Base-by-base conservation (phyloP, 2,888 invertebrate genomes). In the Lithodes maja region DNA sequence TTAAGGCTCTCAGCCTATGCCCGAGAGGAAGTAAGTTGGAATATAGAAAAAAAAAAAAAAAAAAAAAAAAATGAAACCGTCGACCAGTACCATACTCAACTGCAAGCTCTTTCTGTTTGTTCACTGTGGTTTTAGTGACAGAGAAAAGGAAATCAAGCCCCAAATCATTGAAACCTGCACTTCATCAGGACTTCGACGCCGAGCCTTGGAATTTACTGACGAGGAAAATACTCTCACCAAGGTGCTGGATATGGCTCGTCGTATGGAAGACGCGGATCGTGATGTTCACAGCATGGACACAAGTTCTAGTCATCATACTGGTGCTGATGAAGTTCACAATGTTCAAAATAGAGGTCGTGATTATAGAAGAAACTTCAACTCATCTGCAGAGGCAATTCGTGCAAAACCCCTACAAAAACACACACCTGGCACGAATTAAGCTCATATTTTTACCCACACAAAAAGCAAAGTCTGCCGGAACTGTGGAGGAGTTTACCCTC, bases 231-330 rank as follows among this genome's bases (percentile, higher is more conserved):
- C 74, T 74, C 33, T 74, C 5, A n/a, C n/a, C 7, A 74, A 74
- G 74, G 74, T 74, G n/a, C 74, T 74, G 74, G 74, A 74, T n/a
- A n/a, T 74, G 7, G 74, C 74, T 74, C 74, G 74, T n/a, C n/a
- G n/a, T 33, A 74, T 74, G 33, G 74, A 74, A n/a, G 61, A 61
- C 61, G 61, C 61, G 7, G 12, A 61, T 12, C 61, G 61, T 12
- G 61, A 61, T 12, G 61, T 12, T 12, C 61, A 12, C 12, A 61
- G 7, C 12, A 61, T 61, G 61, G 61, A 61, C 5, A 12, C 7
- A 5, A 12, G 61, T 61, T 5, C 61, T 61, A 61, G 5, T 12
- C 5, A 5, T 5, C 5, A 61, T 12, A 61, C 33, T 33, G 33
- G 61, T 61, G 12, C 61, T 61, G 61, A 12, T 7, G 61, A 61